Conservation (phyloP, 2,888 invertebrate genomes). For the Steromphala cineraria region DNA sequence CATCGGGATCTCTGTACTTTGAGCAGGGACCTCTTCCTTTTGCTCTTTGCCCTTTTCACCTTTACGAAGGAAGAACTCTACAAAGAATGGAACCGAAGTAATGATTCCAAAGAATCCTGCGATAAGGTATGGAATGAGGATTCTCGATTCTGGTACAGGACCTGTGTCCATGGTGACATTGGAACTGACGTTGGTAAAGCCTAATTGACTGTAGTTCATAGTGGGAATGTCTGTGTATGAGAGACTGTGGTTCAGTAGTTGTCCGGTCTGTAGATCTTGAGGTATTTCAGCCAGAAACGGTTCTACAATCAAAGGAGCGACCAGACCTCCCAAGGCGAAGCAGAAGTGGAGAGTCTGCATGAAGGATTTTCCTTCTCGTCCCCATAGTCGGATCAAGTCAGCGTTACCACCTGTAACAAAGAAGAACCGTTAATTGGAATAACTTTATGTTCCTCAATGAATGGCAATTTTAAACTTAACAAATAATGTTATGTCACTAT, state of each 20-base stretch:
- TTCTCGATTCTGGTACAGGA: slow-evolving; percentile 25
- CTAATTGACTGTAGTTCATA: background rate
- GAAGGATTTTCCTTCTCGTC: slow-evolving; percentile 71
- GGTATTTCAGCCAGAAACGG: slow-evolving; percentile 69
- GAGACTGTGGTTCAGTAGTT: background rate
- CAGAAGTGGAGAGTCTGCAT: slow-evolving; percentile 76
- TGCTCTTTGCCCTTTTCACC: slow-evolving; percentile 4
- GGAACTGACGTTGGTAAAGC: background rate
- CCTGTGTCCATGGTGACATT: background rate
- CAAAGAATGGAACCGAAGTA: slow-evolving; percentile 33
- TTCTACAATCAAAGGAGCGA: slow-evolving; percentile 75
- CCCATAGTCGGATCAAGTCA: slow-evolving; percentile 71
- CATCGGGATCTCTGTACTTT: slow-evolving; percentile 23
- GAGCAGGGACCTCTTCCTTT: slow-evolving; percentile 13
- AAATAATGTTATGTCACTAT: too few species aligned
- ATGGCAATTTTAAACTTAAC: too few species aligned
- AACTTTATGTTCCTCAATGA: too few species aligned
- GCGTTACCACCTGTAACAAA: slow-evolving; percentile 69
- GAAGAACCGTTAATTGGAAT: too few species aligned
- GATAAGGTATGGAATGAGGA: slow-evolving; percentile 45
- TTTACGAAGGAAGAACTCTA: slow-evolving; percentile 32
- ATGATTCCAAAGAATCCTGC: slow-evolving; percentile 36
- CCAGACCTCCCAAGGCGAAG: slow-evolving; percentile 75
- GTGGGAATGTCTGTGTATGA: background rate
- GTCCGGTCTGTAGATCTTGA: background rate